Evolutionary conservation across 2,888 invertebrate genomes (phyloP).

Genomic region (Nycteola revayana): DNA sequence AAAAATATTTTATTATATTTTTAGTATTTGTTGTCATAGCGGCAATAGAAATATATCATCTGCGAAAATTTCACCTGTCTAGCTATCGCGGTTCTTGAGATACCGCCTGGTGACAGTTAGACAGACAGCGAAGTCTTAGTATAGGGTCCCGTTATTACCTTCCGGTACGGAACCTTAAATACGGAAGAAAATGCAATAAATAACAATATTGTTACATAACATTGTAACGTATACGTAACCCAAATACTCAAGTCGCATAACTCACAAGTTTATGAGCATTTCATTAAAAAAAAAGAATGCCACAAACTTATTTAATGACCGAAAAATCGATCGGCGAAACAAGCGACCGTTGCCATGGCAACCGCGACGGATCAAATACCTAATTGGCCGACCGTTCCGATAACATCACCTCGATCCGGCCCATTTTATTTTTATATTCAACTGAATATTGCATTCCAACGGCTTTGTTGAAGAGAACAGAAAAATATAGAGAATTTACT

Average conservation of each 20-base stretch:
- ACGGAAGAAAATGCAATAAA: no score
- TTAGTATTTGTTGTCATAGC: no score
- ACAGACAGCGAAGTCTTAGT: no score
- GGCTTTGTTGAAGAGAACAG: constrained; percentile 18
- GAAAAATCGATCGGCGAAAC: constrained; percentile 34
- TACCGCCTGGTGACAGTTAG: no score
- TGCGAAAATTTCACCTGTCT: no score
- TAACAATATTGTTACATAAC: no score
- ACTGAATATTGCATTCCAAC: constrained; percentile 55
- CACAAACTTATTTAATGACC: constrained; percentile 30
- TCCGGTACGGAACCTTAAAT: no score
- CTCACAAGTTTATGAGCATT: constrained; percentile 20
- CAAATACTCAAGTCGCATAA: constrained; percentile 18
- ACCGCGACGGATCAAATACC: constrained; percentile 54
- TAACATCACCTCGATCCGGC: constrained; percentile 46
- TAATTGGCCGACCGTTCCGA: constrained; percentile 51
- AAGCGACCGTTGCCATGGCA: constrained; percentile 55
- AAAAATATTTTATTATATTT: no score
- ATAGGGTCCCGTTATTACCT: no score
- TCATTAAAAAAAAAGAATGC: constrained; percentile 25
- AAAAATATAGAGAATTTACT: background rate
- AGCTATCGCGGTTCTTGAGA: no score
- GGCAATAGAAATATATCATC: no score
- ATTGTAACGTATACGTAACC: no score
- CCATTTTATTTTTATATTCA: constrained; percentile 47